These are phyloP conservation scores for Lerema accius DNA, from an alignment of 1,140 invertebrate genomes.

Conservation along the genomic window DNA sequence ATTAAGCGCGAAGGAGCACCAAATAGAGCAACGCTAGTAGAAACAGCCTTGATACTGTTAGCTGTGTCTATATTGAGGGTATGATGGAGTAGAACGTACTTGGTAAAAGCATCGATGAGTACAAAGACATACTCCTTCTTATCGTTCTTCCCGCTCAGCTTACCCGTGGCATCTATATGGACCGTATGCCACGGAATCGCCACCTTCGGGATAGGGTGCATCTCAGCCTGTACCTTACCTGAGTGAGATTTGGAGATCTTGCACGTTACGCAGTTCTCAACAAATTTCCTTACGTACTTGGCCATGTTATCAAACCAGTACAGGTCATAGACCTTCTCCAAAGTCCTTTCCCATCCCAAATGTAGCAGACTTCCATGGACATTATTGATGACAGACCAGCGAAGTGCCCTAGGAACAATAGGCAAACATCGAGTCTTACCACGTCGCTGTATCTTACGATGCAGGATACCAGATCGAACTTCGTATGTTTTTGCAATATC, in stretches of 20 bases:
- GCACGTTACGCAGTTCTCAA: background rate
- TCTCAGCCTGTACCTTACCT: background rate
- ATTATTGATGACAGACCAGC: conserved; percentile 1
- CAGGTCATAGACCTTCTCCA: background rate
- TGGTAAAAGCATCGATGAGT: too few relatives aligned
- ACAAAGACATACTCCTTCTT: too few relatives aligned
- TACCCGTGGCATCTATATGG: too few relatives aligned
- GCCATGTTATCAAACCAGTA: conserved; percentile 1
- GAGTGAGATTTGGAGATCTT: background rate
- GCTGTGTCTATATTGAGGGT: too few relatives aligned
- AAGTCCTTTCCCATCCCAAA: background rate
- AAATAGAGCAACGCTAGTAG: too few relatives aligned
- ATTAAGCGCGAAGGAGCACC: too few relatives aligned
- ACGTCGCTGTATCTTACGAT: background rate
- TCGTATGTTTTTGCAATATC: background rate
- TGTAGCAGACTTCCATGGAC: background rate
- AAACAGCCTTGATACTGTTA: too few relatives aligned
- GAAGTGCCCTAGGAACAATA: background rate
- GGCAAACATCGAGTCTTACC: background rate
- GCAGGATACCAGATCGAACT: background rate
- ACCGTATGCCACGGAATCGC: too few relatives aligned
- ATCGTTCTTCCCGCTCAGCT: too few relatives aligned
- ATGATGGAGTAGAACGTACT: too few relatives aligned
- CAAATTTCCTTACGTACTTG: background rate
- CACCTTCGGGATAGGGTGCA: too few relatives aligned